Evolutionary conservation across 2,113 vertebrate species (phyloP).

Genomic region (Machaerirhynchus nigripectus): DNA sequence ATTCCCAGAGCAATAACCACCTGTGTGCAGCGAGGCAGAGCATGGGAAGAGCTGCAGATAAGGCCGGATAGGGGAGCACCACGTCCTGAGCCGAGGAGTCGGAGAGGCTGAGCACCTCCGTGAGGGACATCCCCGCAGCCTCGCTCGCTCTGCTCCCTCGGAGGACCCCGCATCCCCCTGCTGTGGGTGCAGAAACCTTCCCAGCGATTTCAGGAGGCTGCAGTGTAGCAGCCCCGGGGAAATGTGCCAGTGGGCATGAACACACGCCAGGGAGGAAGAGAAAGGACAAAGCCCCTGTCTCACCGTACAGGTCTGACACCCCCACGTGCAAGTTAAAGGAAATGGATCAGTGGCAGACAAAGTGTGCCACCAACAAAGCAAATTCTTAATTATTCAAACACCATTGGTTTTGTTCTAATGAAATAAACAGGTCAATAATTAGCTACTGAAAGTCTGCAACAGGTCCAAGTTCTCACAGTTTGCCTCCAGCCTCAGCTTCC

Average conservation of each 20-base stretch:
- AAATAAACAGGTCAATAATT: background rate
- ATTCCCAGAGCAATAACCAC: background rate
- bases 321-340: rapidly evolving
- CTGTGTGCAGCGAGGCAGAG: background rate
- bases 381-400: background rate
- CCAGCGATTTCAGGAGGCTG: rapidly evolving
- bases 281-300: background rate
- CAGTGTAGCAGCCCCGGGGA: background rate
- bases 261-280: rapidly evolving
- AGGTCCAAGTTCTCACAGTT: background rate
- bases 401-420: background rate
- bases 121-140: background rate
- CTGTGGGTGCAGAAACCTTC: background rate
- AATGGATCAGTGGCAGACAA: background rate
- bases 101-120: background rate
- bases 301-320: rapidly evolving
- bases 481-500: background rate
- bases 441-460: background rate
- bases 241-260: rapidly evolving
- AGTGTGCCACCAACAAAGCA: background rate
- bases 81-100: rapidly evolving
- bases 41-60: rapidly evolving
- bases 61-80: background rate
- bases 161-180: too few species aligned
- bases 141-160: rapidly evolving